phyloP scores from a whole-genome alignment of 37 sponge, comb jelly and placozoan genomes.

The Ephydatia muelleri region DNA sequence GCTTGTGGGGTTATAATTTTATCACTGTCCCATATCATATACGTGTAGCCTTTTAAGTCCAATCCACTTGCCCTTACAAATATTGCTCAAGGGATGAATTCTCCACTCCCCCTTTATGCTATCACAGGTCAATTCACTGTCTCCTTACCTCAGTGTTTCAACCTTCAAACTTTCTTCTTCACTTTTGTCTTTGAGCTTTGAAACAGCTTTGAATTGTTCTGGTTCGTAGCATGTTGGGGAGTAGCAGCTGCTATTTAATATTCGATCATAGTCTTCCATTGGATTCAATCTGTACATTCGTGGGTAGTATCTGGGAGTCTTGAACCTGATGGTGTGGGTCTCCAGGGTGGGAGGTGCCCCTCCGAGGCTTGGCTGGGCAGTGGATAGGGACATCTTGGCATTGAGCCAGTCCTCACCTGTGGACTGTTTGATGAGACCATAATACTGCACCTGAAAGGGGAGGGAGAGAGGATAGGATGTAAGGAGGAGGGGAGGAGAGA shows the following conservation, averaged over 20 bases:
- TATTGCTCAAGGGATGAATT: too few relatives aligned
- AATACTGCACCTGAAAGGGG: slow-evolving; percentile 64
- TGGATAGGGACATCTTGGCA: slow-evolving; percentile 71
- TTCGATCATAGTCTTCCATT: too few relatives aligned
- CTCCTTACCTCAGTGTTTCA: background rate
- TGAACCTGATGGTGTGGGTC: slow-evolving; percentile 32
- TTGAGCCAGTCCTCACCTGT: slow-evolving; percentile 83
- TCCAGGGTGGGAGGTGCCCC: slow-evolving; percentile 51
- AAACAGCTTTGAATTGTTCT: slow-evolving; percentile 79
- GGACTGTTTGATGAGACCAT: slow-evolving; percentile 70
- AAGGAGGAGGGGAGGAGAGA: background rate
- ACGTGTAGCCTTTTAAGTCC: too few relatives aligned
- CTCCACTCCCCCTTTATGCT: too few relatives aligned
- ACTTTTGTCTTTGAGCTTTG: slow-evolving; percentile 54
- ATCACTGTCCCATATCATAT: too few relatives aligned
- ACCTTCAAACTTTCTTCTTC: slow-evolving; percentile 18
- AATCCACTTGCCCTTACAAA: too few relatives aligned
- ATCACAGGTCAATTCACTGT: too few relatives aligned
- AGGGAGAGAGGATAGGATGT: too few relatives aligned
- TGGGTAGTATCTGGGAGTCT: too few relatives aligned
- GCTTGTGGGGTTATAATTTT: too few relatives aligned
- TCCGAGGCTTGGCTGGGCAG: slow-evolving; percentile 77
- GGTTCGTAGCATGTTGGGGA: slow-evolving; percentile 18
- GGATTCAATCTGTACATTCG: too few relatives aligned
- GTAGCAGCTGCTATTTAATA: too few relatives aligned